Evolutionary conservation across 2,113 vertebrate species (phyloP), one percentile per base, ranked within the genome.

Genomic region (Sinocyclocheilus anshuiensis): DNA sequence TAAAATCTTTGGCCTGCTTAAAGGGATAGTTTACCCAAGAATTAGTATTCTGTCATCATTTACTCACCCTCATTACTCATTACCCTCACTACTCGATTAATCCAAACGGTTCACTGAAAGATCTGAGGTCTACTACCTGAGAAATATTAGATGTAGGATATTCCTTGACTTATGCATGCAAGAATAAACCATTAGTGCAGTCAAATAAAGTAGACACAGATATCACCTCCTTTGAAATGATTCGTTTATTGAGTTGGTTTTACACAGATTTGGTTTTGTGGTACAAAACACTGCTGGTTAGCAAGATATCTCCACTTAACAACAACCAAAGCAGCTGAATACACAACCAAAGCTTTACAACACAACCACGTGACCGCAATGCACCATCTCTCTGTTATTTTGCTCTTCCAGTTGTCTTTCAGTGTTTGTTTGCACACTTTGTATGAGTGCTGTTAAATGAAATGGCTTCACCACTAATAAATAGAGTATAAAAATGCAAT

Each of bases 401-500:
- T 55, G 53, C 59, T 78, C 33, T 22, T 61, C 78, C 83, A 63
- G 61, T 67, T 84, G 55, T 89, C 89, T 88, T 82, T 85, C 13
- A 87, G 65, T 24, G 24, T 87, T 86, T 86, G 86, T 89, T 80
- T 57, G 86, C 86, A 91, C 87, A 90, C 87, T 87, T 55, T 57
- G 84, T 80, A 89, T 83, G 85, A 92, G 89, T 90, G 88, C 77
- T 89, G 84, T 89, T 80, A 90, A 84, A 89, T 91, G 87, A 90
- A 97, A 98, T 97, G 97, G 96, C 96, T 98, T 98, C 96, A 95
- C 96, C 96, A 98, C 95, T 96, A 99, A 99, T 99, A 99, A 99
- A 99, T 98, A 94, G 93, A 94, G 90, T 94, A 97, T 96, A 92
- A 96, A 97, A 96, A 97, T 92, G 94, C 94, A 95, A 94, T 95